Evolutionary conservation across 1,140 invertebrate species (phyloP), one percentile per base, ranked within the genome.

Genomic region (Bombus waltoni): DNA sequence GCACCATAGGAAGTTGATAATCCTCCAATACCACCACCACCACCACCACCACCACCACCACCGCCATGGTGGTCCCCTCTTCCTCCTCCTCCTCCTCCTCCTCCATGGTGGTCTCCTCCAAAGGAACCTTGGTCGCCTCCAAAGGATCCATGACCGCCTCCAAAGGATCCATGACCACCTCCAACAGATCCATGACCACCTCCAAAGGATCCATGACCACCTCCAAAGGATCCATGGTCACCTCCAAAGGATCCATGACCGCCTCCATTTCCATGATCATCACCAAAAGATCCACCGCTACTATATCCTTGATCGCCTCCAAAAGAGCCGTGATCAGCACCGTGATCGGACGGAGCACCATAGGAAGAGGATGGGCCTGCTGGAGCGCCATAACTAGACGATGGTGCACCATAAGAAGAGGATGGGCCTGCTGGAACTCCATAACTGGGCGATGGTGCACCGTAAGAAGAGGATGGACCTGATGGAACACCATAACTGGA

Each of bases 1-100:
- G 87, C 25, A 2, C 88, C 88, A 42, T 88, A 88, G 2, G 85
- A 87, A 6, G 9, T 9, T 22, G 78, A 66, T 22, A 81, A 18
- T 32, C 84, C 88, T 38, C 86, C 85, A 10, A 59, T 79, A 1
- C 87, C 83, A 8, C 72, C 59, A 8, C 53, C 80, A 13, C 81
- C 87, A 2, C 72, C 85, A 62, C 85, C 65, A 18, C 47, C 70
- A 42, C 47, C 25, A 18, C 42, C 74, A 74, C 44, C 83, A 32
- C 75, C 75, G 18, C 87, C 88, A 44, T 53, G 47, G 5, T 53
- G 47, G 18, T 53, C 47, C 22, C 18, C 47, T 22, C 47, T 71
- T 57, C 81, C 85, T 28, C 28, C 40, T 53, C 15, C 47, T 13
- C 42, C 10, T 44, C 5, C 53, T 57, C 53, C 53, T 25, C 22